Base-by-base conservation (phyloP, 2,888 invertebrate genomes). In the Myopa testacea region DNA sequence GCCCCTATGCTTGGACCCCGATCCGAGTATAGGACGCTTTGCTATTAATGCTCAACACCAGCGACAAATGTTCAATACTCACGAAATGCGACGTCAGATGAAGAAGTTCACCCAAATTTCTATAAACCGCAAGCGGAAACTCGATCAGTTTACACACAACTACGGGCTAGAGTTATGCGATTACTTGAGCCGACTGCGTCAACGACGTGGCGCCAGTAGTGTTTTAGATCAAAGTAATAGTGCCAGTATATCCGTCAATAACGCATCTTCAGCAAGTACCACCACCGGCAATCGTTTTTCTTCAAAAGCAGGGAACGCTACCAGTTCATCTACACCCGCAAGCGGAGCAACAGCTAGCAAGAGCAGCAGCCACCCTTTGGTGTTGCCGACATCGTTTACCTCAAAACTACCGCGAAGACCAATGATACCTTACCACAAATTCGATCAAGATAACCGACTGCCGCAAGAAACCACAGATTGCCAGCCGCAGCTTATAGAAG, bases 1-100 rank as follows among this genome's bases (percentile, higher is more conserved):
- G 16, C 95, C 95, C 6, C 90, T 98, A 55, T 98, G 97, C 88
- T 91, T 98, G 74, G 97, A 97, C 89, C 96, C 98, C 4, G 93
- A 95, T 84, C 96, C 96, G 4, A 92, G 94, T 40, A 94, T 96
- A 63, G 94, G 95, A 45, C 90, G 95, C 72, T 91, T 95, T 78
- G 93, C 94, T 50, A 95, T 95, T 73, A 92, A 93, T 82, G 89
- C 95, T 63, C 94, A 95, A 86, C 94, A 94, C 82, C 92, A 94
- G 73, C 92, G 93, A 78, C 91, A 94, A 82, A 90, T 94, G 77
- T 93, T 95, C 84, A 94, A 94, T 83, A 94, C 95, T 52, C 93
- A 93, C 76, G 92, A 93, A 84, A 91, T 95, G 84, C 91, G 94
- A 82, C 91, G 94, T 77, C 94, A 94, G 87, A 95, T 95, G 81